These are phyloP conservation scores for Pocillopora meandrina DNA, from an alignment of 92 coral and sea anemone species.

Conservation along the genomic window DNA sequence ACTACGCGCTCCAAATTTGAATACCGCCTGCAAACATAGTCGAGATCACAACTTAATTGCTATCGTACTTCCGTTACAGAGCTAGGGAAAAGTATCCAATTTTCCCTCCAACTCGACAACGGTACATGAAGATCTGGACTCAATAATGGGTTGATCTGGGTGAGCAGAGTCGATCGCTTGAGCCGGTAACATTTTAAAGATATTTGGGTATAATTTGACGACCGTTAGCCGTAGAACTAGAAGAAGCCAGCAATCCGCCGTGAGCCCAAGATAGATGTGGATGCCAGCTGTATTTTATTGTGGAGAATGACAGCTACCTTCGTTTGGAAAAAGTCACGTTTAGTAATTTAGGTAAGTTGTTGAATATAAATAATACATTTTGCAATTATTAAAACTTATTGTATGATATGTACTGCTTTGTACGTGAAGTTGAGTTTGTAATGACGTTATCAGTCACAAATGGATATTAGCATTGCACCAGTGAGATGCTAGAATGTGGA, in stretches of 20 bases:
- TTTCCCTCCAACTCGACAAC: not conserved
- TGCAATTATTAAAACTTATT: no score
- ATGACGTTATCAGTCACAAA: no score
- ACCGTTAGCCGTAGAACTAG: not conserved
- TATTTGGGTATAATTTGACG: not conserved
- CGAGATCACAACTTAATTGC: no score
- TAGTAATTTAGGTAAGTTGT: not conserved
- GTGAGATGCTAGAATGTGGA: no score
- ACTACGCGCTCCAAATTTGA: conserved; percentile 26
- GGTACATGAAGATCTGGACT: not conserved
- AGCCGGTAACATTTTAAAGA: no score
- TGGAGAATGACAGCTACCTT: not conserved
- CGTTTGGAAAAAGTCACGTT: not conserved
- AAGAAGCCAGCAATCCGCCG: not conserved
- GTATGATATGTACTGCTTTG: no score
- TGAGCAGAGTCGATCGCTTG: not conserved
- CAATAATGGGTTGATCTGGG: conserved; percentile 4
- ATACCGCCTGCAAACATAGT: conserved; percentile 20
- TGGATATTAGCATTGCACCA: no score
- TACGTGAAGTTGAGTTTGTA: no score
- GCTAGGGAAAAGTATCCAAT: not conserved
- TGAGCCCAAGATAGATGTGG: not conserved
- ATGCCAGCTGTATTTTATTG: not conserved
- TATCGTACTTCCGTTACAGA: not conserved
- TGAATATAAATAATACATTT: not conserved